Evolutionary conservation across 2,113 vertebrate genomes (phyloP).

Genomic region (Polypterus senegalus): DNA sequence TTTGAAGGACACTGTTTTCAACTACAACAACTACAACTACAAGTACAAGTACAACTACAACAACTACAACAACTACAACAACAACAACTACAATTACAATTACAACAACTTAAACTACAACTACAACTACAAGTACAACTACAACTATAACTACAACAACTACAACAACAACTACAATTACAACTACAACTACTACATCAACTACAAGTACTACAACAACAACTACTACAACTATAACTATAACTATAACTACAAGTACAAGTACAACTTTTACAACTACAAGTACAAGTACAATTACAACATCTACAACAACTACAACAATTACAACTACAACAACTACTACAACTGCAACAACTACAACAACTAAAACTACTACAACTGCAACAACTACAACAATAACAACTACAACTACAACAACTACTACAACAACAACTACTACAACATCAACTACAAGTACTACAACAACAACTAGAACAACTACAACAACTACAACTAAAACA

Average conservation of each 20-base stretch:
- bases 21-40: not conserved
- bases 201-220: not conserved
- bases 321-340: not conserved
- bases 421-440: not conserved
- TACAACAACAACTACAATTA: not conserved
- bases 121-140: not conserved
- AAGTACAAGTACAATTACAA: not conserved
- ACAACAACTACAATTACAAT: not conserved
- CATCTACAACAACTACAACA: not conserved
- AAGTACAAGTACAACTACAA: not conserved
- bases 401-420: not conserved
- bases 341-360: slow-evolving; percentile 1
- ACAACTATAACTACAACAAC: not conserved
- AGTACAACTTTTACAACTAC: not conserved
- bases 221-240: not conserved
- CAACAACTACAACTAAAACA: not conserved
- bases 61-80: not conserved
- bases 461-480: not conserved
- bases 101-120: not conserved
- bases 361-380: not conserved
- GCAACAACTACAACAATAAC: not conserved
- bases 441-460: not conserved
- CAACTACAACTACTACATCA: not conserved
- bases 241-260: not conserved
- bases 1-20: not conserved